Evolutionary conservation across 2,797 vertebrate genomes (phyloP).

Genomic region (Peromyscus melanophrys): DNA sequence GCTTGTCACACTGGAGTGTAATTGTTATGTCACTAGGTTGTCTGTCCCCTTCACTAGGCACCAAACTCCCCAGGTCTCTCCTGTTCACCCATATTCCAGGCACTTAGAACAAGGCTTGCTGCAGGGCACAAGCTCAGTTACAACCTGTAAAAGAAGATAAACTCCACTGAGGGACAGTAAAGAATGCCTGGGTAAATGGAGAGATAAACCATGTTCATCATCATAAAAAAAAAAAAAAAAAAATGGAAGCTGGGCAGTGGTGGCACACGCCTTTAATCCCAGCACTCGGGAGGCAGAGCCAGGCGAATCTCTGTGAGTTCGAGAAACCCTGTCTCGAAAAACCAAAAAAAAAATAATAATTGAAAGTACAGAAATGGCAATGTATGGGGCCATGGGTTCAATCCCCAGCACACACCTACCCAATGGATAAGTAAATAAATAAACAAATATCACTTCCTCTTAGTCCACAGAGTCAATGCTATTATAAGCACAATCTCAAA

Average conservation of each 20-base stretch:
- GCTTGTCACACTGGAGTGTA: neutral
- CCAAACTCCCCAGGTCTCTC: neutral
- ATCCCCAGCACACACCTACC: neutral
- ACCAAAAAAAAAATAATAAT: neutral
- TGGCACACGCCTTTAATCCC: too few relatives aligned
- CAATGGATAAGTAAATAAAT: neutral
- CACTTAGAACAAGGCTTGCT: neutral
- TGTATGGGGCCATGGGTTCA: neutral
- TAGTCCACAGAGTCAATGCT: constrained; percentile 5
- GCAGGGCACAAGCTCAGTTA: neutral
- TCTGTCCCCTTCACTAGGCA: neutral
- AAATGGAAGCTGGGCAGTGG: neutral
- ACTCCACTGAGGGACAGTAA: neutral
- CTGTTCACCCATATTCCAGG: neutral
- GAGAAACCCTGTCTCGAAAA: too few relatives aligned
- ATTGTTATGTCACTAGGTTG: neutral
- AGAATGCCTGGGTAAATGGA: neutral
- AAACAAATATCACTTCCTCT: neutral
- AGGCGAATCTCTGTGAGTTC: too few relatives aligned
- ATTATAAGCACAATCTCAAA: neutral
- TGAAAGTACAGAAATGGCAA: neutral
- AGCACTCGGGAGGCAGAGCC: too few relatives aligned
- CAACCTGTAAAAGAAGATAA: neutral
- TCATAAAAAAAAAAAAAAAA: neutral
- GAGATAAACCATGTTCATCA: neutral